Conservation (phyloP, 2,888 invertebrate species). For the Athalia cordata region DNA sequence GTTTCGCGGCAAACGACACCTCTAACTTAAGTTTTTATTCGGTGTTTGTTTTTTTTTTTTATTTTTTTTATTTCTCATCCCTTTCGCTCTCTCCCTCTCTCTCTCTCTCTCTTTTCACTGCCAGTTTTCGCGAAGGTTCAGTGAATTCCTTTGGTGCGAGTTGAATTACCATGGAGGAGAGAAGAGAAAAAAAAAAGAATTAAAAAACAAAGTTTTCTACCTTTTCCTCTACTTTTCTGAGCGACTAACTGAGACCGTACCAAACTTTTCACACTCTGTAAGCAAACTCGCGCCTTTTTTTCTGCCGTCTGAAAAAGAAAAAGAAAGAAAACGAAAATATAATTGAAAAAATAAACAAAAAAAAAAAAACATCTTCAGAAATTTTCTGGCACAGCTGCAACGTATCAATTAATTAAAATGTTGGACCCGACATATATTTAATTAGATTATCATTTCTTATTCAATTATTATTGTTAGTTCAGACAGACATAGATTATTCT, state of each 20-base stretch:
- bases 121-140: background rate
- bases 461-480: too few species aligned
- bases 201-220: too few species aligned
- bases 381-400: too few species aligned
- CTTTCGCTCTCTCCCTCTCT: slow-evolving; percentile 4
- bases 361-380: background rate
- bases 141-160: background rate
- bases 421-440: too few species aligned
- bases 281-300: background rate
- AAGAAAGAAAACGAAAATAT: background rate
- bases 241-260: too few species aligned
- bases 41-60: background rate
- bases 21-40: slow-evolving; percentile 4
- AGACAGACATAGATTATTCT: too few species aligned
- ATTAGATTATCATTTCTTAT: too few species aligned
- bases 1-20: slow-evolving; percentile 1
- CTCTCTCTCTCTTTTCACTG: background rate
- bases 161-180: background rate
- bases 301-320: background rate
- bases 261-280: background rate
- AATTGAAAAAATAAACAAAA: background rate
- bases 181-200: background rate
- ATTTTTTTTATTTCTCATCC: background rate
- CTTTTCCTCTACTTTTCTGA: too few species aligned
- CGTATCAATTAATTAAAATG: too few species aligned